Base-by-base conservation (phyloP, 2,888 invertebrate genomes). In the Crocallis elinguaria region DNA sequence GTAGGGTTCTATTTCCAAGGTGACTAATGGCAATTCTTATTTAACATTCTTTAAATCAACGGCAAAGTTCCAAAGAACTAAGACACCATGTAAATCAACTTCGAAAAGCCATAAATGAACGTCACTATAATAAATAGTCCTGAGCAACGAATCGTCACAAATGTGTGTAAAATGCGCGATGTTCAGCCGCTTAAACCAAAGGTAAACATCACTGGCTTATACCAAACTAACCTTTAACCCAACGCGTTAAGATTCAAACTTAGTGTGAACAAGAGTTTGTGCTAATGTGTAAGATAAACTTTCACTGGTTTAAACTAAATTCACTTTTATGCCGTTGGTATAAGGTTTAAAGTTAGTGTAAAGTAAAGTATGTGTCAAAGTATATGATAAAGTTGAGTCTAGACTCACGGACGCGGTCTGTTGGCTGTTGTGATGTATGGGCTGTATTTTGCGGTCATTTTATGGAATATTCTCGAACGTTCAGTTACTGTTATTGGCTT, bases 101-200 rank as follows among this genome's bases (percentile, higher is more conserved):
- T 55, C 49, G 63, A 65, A 66, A 67, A 59, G 51, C 63, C 63
- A 73, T 71, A 74, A 77, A 69, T 72, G 66, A 70, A 75, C 69
- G 76, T 71, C 77, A 68, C 67, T 64, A 57, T 73, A 70, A 76
- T 79, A 80, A 77, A 80, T 76, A 73, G 70, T 67, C 64, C 49
- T 71, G 74, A 62, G 62, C 78, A 73, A 71, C 74, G 75, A 69
- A 72, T 73, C 75, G 67, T 79, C 73, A 75, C 79, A 72, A 78
- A 74, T 69, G 71, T 71, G 69, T 78, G 77, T 70, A 77, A 79
- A 81, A 81, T 77, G 75, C 75, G 73, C 78, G 66, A 70, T 75
- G 71, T 75, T 74, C 75, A 62, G 66, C 66, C 64, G 64, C 68
- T 71, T 70, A 68, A 58, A 67, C 64, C 54, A 58, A 60, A 57